Base-by-base conservation (phyloP, 2,113 vertebrate species). In the Trichechus manatus region DNA sequence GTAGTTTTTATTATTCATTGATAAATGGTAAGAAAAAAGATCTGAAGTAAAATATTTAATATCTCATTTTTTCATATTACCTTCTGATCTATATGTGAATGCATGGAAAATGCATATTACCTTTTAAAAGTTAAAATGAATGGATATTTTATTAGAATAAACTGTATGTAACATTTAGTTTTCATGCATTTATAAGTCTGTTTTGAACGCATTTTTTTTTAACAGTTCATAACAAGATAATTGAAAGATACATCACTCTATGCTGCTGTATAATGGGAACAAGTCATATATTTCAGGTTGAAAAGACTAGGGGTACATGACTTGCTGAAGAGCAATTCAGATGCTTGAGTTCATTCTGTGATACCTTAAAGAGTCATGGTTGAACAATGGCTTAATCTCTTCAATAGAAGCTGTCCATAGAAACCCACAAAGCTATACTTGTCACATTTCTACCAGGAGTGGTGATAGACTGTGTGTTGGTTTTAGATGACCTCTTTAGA, bases 351-450 rank as follows among this genome's bases (percentile, higher is more conserved):
- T 96, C 47, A 80, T 72, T 75, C 92, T 63, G 14, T 44, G 50
- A 83, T 11, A 63, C 85, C 56, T 66, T 36, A 61, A n/a, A 36
- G 56, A 85, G 25, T 89, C 36, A 36, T 59, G 6, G 4, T 33
- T 92, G 74, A 75, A 83, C 66, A 94, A 50, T 75, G 7, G 9
- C 42, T 87, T 77, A 83, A 77, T 64, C 68, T 92, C 68, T 53
- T 95, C 75, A 83, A 23, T 42, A 90, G 84, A 90, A 68, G 42
- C 13, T 42, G 33, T 47, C 85, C 33, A 68, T 9, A 87, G 77
- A 90, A 61, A 87, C 25, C 29, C 27, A 80, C 85, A 89, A 89
- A 94, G 29, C 6, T n/a, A 31, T 75, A 74, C 94, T 92, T 83
- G 19, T 70, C 39, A 91, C n/a, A 87, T 84, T 93, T 93, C 81